Percentiles rank a stretch among this genome's conserved stretches.
Evolutionary conservation across 1,140 invertebrate genomes (phyloP).

Genomic region (Coenobita brevimanus): DNA sequence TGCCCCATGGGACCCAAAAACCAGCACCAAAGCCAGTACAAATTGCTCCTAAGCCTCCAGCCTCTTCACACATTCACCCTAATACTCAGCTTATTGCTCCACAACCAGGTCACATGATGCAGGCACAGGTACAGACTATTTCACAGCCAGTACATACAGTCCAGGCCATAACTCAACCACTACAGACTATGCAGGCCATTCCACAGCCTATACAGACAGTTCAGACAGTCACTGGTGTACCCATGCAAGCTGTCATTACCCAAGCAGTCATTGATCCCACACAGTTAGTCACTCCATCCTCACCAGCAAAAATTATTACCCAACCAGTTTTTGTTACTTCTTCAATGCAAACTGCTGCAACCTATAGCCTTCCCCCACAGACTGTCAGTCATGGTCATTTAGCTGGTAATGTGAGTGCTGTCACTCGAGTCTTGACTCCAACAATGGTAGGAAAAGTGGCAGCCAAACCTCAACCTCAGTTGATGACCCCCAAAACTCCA

Average conservation of each 20-base stretch:
- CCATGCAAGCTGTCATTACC: conserved; percentile 58
- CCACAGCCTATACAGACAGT: conserved; percentile 62
- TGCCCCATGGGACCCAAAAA: conserved; percentile 50
- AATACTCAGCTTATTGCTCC: conserved; percentile 48
- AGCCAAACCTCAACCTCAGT: conserved; percentile 48
- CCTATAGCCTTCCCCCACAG: conserved; percentile 40
- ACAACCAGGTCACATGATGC: conserved; percentile 57
- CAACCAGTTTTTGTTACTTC: conserved; percentile 65
- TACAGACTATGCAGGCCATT: conserved; percentile 62
- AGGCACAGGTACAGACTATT: conserved; percentile 54
- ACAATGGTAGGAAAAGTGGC: conserved; percentile 47
- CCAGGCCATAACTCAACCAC: conserved; percentile 57
- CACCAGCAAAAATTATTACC: conserved; percentile 59
- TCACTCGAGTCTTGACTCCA: conserved; percentile 46
- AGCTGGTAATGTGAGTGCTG: conserved; percentile 42
- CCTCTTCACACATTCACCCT: conserved; percentile 42
- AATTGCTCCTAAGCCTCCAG: conserved; percentile 67
- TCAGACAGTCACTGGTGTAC: conserved; percentile 41
- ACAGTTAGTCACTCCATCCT: conserved; percentile 52
- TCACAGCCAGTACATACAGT: conserved; percentile 55
- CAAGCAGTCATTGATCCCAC: conserved; percentile 40
- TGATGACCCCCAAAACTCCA: conserved; percentile 67
- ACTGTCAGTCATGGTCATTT: conserved; percentile 37
- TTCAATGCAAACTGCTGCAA: conserved; percentile 42
- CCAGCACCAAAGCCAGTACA: conserved; percentile 64